These are phyloP conservation scores for Caenorhabditis sp. DNA, from an alignment of 2,888 invertebrate genomes.

Conservation along the genomic window DNA sequence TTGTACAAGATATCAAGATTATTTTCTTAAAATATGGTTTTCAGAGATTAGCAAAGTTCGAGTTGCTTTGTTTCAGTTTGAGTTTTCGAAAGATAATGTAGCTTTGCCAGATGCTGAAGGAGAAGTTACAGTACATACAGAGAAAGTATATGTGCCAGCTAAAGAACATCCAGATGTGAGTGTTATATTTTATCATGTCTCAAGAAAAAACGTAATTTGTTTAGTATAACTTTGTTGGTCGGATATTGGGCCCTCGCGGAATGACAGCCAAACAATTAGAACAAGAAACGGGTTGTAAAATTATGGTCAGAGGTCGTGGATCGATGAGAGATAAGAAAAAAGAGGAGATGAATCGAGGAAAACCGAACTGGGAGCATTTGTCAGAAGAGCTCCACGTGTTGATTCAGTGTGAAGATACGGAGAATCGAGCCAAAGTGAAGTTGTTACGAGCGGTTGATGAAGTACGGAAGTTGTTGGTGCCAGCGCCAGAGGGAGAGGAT, in stretches of 20 bases:
- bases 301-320: slow-evolving; percentile 85
- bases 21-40: too few species aligned
- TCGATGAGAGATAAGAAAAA: slow-evolving; percentile 69
- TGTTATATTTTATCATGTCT: too few species aligned
- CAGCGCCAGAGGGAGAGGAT: slow-evolving; percentile 86
- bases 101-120: slow-evolving; percentile 67
- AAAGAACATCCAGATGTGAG: slow-evolving; percentile 99
- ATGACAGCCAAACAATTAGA: slow-evolving; percentile 99
- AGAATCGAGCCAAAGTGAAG: slow-evolving; percentile 93
- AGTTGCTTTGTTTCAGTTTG: slow-evolving; percentile 97
- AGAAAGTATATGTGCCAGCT: slow-evolving; percentile 99
- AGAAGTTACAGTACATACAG: slow-evolving; percentile 86
- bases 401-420: slow-evolving; percentile 97
- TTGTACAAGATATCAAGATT: too few species aligned
- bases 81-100: slow-evolving; percentile 82
- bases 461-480: slow-evolving; percentile 94
- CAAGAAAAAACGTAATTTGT: not conserved
- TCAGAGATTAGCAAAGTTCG: slow-evolving; percentile 97
- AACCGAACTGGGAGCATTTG: slow-evolving; percentile 99
- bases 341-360: slow-evolving; percentile 97
- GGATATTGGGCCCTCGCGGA: slow-evolving; percentile 97
- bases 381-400: slow-evolving; percentile 98
- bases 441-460: slow-evolving; percentile 94
- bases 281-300: slow-evolving; percentile 99
- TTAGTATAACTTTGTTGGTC: slow-evolving; percentile 99